Evolutionary conservation across 2,113 vertebrate genomes (phyloP), one percentile per base, ranked within the genome.

Genomic region (Raja brachyura): DNA sequence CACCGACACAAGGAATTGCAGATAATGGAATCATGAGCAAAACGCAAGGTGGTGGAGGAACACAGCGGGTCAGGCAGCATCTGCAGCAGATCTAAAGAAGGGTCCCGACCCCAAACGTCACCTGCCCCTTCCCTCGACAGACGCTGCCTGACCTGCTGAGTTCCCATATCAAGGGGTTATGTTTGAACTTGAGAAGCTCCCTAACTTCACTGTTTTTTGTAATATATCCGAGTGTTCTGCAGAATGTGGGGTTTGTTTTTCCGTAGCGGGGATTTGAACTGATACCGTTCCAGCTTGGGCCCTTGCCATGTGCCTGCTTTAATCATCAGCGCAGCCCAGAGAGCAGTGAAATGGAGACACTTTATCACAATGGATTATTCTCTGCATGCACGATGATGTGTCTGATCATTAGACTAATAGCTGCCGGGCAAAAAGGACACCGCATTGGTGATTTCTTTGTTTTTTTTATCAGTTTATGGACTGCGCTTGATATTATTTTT

Each of bases 281-380:
- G 39, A 73, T 73, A 25, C 25, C 25, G 88, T 39, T 31, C n/a
- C 66, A 20, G 39, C 33, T 92, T 92, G 88, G 66, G 16, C 33
- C 20, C 73, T 92, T 92, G 66, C 88, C 88, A 73, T 25, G 33
- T 8, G 25, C 66, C 88, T 92, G 88, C 66, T 73, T 92, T 92
- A 92, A 10, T 92, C 88, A 92, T 73, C 88, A 48, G 88, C 16
- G 1, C 1, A 13, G 18, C 33, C 33, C 33, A 48, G 31, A 28
- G 63, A 48, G 88, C 33, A 73, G 13, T 70, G 88, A 92, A 92
- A 92, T 73, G 3, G 86, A 90, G 63, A 66, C n/a, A 33, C 86
- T 68, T 33, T 16, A 73, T 73, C 73, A 25, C 68, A 61, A 92
- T 73, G 70, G 61, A 92, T 92, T 92, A 48, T 20, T 73, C 33